Percentiles rank a stretch among this genome's conserved stretches.
Conservation (phyloP, 2,113 vertebrate genomes). For the Sceloporus undulatus region DNA sequence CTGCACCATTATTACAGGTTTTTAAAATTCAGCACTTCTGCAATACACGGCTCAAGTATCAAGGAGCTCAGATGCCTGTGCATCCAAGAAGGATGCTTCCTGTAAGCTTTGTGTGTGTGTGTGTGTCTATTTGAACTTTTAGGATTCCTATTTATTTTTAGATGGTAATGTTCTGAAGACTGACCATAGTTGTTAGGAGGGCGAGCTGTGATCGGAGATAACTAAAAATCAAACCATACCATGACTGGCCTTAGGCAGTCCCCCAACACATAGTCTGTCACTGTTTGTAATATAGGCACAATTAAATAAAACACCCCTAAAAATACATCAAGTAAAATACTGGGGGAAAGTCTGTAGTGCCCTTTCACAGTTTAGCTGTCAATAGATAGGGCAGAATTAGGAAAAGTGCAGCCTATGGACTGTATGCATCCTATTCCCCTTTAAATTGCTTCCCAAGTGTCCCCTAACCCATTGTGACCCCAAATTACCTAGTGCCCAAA, state of each 20-base stretch:
- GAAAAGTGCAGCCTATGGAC: no score
- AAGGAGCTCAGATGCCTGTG: constrained; percentile 31
- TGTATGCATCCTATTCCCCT: no score
- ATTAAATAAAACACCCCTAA: neutral
- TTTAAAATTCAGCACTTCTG: constrained; percentile 62
- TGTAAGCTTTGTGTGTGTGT: constrained; percentile 14
- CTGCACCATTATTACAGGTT: constrained; percentile 84
- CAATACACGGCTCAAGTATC: constrained; percentile 27
- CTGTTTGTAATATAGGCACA: neutral
- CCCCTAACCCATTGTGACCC: no score
- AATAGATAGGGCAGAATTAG: neutral
- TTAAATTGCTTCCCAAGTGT: no score
- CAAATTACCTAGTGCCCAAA: no score
- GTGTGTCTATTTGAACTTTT: constrained; percentile 26
- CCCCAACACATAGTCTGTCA: neutral
- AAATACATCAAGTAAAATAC: neutral
- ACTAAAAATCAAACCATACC: no score
- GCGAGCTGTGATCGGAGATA: neutral
- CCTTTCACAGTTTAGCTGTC: neutral
- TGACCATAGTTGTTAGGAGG: no score
- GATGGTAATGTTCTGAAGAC: constrained; percentile 29
- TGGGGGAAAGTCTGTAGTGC: neutral
- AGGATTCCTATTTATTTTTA: neutral
- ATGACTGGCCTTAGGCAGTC: no score
- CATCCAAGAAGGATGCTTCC: constrained; percentile 26